Percentiles rank a stretch among this genome's conserved stretches.
Conservation (phyloP, 2,888 invertebrate genomes). For the Habrosyne pyritoides region DNA sequence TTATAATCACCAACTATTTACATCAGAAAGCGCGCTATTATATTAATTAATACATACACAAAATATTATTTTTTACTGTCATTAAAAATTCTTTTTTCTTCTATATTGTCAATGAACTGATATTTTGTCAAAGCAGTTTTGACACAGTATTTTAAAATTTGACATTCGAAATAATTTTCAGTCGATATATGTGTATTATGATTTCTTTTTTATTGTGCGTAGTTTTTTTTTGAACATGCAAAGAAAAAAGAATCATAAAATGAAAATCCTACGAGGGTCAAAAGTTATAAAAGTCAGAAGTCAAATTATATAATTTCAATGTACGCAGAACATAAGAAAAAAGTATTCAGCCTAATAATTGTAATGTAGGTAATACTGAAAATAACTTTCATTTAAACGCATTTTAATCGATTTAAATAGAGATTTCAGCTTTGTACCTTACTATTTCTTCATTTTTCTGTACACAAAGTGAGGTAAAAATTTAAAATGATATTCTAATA, state of each 20-base stretch:
- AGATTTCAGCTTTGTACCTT: too few relatives aligned
- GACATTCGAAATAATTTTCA: neutral
- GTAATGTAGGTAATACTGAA: too few relatives aligned
- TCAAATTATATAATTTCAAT: too few relatives aligned
- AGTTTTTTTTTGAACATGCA: neutral
- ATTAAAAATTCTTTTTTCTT: neutral
- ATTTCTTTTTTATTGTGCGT: neutral
- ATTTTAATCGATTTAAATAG: too few relatives aligned
- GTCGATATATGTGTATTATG: neutral
- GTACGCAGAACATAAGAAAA: too few relatives aligned
- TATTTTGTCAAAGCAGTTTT: neutral
- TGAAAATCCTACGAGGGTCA: too few relatives aligned
- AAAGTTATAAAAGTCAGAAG: too few relatives aligned
- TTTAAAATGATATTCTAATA: too few relatives aligned
- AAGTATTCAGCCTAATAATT: too few relatives aligned
- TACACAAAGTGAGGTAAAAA: too few relatives aligned
- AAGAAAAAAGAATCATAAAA: neutral
- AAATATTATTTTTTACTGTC: slow-evolving; percentile 46
- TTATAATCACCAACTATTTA: slow-evolving; percentile 75
- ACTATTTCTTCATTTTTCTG: too few relatives aligned
- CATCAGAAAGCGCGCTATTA: slow-evolving; percentile 72
- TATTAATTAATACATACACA: slow-evolving; percentile 64
- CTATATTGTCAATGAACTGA: neutral
- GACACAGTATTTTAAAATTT: neutral
- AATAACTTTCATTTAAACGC: too few relatives aligned